These are phyloP conservation scores for Cyaniris semiargus DNA, from an alignment of 2,888 invertebrate genomes.

Conservation along the genomic window DNA sequence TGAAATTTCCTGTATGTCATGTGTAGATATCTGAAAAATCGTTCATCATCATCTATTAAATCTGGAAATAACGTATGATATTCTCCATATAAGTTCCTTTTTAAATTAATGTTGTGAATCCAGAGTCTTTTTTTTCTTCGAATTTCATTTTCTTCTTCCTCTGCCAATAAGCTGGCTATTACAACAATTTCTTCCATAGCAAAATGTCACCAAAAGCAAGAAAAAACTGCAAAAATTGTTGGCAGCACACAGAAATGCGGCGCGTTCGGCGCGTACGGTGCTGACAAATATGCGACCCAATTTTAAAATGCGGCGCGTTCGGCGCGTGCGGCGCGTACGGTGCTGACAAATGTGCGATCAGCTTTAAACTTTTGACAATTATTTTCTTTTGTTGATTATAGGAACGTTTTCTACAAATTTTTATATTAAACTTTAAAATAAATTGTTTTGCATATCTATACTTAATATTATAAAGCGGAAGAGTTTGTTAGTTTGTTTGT, in stretches of 20 bases:
- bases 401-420: too few species aligned
- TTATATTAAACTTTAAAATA: too few species aligned
- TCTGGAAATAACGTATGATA: slow-evolving; percentile 8
- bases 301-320: neutral
- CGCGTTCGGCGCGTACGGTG: slow-evolving; percentile 2
- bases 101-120: slow-evolving; percentile 1
- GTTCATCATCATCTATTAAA: slow-evolving; percentile 8
- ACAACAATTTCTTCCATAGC: slow-evolving; percentile 1
- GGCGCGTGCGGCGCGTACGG: neutral
- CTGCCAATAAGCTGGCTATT: slow-evolving; percentile 1
- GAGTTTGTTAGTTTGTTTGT: too few species aligned
- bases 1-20: slow-evolving; percentile 8
- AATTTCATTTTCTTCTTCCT: slow-evolving; percentile 1
- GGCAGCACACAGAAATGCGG: slow-evolving; percentile 7
- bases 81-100: slow-evolving; percentile 6
- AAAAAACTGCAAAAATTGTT: slow-evolving; percentile 7
- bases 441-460: too few species aligned
- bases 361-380: neutral
- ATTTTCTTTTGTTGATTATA: too few species aligned
- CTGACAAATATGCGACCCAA: slow-evolving; percentile 6
- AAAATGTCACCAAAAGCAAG: neutral
- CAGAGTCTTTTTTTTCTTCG: slow-evolving; percentile 1
- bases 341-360: neutral
- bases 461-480: too few species aligned
- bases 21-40: slow-evolving; percentile 7